phyloP scores from a whole-genome alignment of 2,797 vertebrate species.

The Dryobates pubescens region DNA sequence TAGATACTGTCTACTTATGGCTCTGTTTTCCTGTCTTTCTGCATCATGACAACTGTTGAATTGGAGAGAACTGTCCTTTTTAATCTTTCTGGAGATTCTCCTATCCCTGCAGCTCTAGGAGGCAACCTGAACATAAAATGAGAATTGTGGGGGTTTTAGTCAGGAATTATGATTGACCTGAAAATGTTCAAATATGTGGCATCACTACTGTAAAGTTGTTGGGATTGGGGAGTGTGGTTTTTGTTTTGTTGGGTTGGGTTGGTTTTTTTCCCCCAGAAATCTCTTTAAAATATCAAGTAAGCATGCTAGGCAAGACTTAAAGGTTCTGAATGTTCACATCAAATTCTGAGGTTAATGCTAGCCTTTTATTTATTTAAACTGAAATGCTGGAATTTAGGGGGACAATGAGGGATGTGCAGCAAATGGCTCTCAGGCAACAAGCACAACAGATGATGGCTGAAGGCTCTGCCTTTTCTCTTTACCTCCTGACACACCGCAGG shows the following conservation, averaged over 20 bases:
- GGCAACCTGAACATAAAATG: background rate
- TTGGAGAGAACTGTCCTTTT: background rate
- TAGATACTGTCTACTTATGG: background rate
- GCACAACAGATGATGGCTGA: background rate
- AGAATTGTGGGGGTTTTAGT: background rate
- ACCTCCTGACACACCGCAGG: background rate
- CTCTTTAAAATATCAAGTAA: background rate
- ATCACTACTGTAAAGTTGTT: background rate
- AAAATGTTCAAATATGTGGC: background rate
- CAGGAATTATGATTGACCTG: background rate
- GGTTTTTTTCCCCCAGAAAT: background rate
- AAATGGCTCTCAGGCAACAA: background rate
- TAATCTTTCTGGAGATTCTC: background rate
- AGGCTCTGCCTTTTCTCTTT: constrained; percentile 34
- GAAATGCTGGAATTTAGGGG: background rate
- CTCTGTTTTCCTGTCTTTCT: background rate
- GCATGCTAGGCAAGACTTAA: background rate
- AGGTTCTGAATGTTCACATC: background rate
- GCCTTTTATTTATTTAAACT: background rate
- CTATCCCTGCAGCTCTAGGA: background rate
- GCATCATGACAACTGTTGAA: background rate
- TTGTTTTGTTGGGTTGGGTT: background rate
- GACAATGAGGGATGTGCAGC: background rate
- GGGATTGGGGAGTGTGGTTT: background rate
- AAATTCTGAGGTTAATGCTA: constrained; percentile 11